Base-by-base conservation (phyloP, 2,797 vertebrate species). In the Morelia viridis region DNA sequence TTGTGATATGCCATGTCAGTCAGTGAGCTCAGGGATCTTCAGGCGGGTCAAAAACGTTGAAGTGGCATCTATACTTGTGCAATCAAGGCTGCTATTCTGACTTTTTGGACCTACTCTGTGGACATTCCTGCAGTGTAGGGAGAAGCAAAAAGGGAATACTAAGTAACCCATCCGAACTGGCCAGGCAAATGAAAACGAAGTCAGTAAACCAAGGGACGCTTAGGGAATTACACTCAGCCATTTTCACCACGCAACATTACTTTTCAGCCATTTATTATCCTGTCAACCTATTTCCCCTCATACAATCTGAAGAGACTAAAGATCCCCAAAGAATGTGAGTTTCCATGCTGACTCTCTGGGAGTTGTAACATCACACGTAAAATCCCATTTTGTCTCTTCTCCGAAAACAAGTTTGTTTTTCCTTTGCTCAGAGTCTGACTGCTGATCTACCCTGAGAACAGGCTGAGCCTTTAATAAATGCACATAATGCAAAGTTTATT, bases 401-500 rank as follows among this genome's bases (percentile, higher is more conserved):
- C 91, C 87, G 17, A 87, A 28, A 31, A 15, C 10, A 58, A 5
- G 4, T 7, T 93, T 92, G 4, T 68, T 93, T 92, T 93, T 92
- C 28, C 58, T 91, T 85, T 2, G 26, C 12, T 92, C 88, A 58
- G 86, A 71, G 26, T 9, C 62, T 86, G n/a, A 62, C 46, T 2
- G 68, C 85, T 88, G 85, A 91, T 91, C 61, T 91, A 9, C 53
- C 12, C 83, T 13, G 50, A 90, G 35, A 85, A 28, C 71, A 68
- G 89, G 68, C 89, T 85, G 60, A 93, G 92, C 86, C 9, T 64
- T 85, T 92, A 90, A 15, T 62, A 85, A 53, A 1, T 50, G 65
- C 24, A 90, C 92, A 80, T 84, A 92, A 92, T 85, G 8, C 26
- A 61, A 92, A 89, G 84, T 62, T 93, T 88, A 85, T 93, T 53